Base-by-base conservation (phyloP, 2,113 vertebrate species). In the Irena cyanogastra region DNA sequence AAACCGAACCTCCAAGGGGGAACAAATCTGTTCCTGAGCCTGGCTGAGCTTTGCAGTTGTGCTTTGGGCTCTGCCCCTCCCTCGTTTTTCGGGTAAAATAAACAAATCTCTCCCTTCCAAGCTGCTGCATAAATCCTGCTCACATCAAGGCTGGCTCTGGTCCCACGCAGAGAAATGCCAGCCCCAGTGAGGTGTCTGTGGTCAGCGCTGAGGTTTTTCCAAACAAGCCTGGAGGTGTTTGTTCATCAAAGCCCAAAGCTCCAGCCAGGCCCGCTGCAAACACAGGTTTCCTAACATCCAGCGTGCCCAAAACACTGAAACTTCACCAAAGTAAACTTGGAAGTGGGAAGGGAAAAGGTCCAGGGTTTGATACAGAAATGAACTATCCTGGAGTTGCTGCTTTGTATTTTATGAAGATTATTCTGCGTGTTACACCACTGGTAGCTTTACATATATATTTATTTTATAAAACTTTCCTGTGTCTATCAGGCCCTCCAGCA, bases 221-320 rank as follows among this genome's bases (percentile, higher is more conserved):
- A 95, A 95, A 64, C 47, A 37, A 87, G 47, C 74, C 89, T 60
- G 24, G 85, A 94, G 80, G 72, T 79, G 92, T 95, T 95, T 94
- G 92, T 8, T 90, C 95, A 44, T 44, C 91, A 49, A 66, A 96
- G 89, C 87, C 16, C 63, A 87, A 49, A 68, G n/a, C 49, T 91
- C 45, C 78, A 88, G 79, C 23, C 21, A 87, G 82, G 42, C 39
- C 64, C 8, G 5, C 76, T 80, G 88, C 16, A 83, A 94, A 89
- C 80, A 75, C 39, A 47, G 1, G 12, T 61, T 69, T 56, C 71
- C 88, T 78, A 28, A 23, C 8, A 81, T 44, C 24, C 42, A 65
- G 44, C 2, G 0, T 35, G 31, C 71, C 78, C 85, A 16, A 79
- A 87, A 66, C 1, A 3, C 30, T 68, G 84, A 90, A 86, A 78